phyloP scores from a whole-genome alignment of 1,140 invertebrate species.

The Papilio dardanus region DNA sequence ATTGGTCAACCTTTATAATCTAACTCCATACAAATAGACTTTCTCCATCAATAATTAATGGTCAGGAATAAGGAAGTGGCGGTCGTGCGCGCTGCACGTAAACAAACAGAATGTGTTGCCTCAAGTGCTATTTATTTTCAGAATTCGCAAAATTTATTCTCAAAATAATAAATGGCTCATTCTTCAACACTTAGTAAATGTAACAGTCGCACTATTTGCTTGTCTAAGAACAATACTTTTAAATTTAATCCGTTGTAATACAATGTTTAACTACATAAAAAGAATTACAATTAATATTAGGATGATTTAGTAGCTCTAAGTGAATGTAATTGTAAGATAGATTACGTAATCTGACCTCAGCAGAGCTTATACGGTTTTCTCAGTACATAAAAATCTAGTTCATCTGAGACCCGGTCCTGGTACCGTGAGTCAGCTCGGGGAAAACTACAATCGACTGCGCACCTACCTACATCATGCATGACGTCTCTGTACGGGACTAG shows the following conservation, averaged over 20 bases:
- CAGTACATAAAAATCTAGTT: neutral
- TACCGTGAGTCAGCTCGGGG: neutral
- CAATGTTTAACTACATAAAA: too few relatives aligned
- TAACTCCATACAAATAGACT: neutral
- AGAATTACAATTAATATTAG: too few relatives aligned
- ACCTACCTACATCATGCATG: neutral
- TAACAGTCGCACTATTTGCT: neutral
- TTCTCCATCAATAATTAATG: neutral
- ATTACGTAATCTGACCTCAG: neutral
- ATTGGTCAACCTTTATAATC: too few relatives aligned
- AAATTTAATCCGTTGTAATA: too few relatives aligned
- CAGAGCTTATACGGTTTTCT: neutral
- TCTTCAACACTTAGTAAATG: neutral
- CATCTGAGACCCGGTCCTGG: neutral
- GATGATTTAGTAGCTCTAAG: too few relatives aligned
- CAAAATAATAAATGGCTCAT: constrained; percentile 8
- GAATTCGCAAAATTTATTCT: constrained; percentile 14
- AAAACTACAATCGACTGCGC: neutral
- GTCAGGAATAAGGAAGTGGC: neutral
- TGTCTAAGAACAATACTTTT: neutral
- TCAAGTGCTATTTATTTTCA: constrained; percentile 20
- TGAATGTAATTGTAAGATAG: too few relatives aligned
- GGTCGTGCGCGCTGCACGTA: neutral
- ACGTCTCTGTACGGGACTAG: neutral
- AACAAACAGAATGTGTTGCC: neutral